phyloP scores from a whole-genome alignment of 1,140 invertebrate genomes.

The Brachionus sp. region DNA sequence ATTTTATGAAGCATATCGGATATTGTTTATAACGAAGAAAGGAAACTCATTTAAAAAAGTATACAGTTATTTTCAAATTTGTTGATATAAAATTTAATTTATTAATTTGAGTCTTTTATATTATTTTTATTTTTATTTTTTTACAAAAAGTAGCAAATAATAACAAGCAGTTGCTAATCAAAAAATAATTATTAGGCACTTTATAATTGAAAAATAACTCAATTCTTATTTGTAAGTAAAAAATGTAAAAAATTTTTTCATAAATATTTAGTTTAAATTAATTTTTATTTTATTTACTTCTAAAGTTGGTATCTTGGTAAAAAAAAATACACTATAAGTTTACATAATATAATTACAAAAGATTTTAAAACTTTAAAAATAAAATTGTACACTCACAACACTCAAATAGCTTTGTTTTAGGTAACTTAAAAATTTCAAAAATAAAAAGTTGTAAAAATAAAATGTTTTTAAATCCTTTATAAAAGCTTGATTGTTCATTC shows the following conservation, averaged over 20 bases:
- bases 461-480: background rate
- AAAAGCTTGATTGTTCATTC: background rate
- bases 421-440: background rate
- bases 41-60: too few species aligned
- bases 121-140: too few species aligned
- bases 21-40: too few species aligned
- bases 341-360: constrained; percentile 24
- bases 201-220: background rate
- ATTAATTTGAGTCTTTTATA: too few species aligned
- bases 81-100: too few species aligned
- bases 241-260: background rate
- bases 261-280: constrained; percentile 8
- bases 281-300: background rate
- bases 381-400: constrained; percentile 12
- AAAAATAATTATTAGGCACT: background rate
- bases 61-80: too few species aligned
- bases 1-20: too few species aligned
- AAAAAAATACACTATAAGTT: background rate
- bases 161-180: background rate
- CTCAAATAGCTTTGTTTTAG: background rate
- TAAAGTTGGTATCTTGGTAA: constrained; percentile 10
- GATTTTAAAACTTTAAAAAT: background rate
- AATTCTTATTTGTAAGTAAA: background rate
- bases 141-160: background rate
- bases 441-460: background rate